Evolutionary conservation across 2,797 vertebrate species (phyloP).

Genomic region (Eulemur mongoz): DNA sequence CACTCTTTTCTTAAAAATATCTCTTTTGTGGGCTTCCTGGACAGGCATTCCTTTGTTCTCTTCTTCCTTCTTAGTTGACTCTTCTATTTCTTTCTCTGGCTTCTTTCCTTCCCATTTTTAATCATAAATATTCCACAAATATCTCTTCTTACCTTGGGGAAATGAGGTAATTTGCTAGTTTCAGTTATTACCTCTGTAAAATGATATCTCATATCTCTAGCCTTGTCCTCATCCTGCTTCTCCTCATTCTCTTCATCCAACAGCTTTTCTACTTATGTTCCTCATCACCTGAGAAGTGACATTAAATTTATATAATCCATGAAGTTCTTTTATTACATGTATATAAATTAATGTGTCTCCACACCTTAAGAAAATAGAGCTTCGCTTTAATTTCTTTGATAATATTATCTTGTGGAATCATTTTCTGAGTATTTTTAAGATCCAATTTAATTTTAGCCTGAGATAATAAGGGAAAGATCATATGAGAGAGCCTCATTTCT

Average conservation of each 20-base stretch:
- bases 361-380: neutral
- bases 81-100: neutral
- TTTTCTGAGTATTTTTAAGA: slow-evolving; percentile 46
- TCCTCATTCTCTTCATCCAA: neutral
- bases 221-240: neutral
- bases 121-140: neutral
- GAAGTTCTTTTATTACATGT: neutral
- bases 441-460: slow-evolving; percentile 68
- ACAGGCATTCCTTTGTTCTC: neutral
- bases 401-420: slow-evolving; percentile 48
- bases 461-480: slow-evolving; percentile 54
- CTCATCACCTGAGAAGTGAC: slow-evolving; percentile 1
- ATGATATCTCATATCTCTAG: neutral
- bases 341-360: neutral
- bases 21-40: neutral
- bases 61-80: neutral
- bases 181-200: neutral
- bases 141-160: neutral
- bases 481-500: slow-evolving; percentile 51
- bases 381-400: slow-evolving; percentile 18
- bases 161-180: neutral
- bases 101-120: neutral
- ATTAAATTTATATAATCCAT: neutral
- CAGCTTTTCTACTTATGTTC: neutral
- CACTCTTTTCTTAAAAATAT: neutral